Conservation (phyloP, 2,888 invertebrate species). For the Laothoe populi region DNA sequence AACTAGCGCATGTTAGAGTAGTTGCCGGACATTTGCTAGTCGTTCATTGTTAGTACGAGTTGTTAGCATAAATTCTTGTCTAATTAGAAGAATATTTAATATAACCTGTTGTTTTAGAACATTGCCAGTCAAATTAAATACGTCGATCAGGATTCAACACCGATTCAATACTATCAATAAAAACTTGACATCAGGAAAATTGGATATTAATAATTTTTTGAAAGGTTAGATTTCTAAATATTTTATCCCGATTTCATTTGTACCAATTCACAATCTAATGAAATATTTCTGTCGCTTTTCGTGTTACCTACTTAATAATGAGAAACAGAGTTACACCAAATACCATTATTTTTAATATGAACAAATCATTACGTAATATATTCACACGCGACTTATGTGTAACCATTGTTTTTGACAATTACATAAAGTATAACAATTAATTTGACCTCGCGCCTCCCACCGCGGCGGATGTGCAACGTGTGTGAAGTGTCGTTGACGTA, state of each 20-base stretch:
- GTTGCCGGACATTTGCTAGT: conserved; percentile 54
- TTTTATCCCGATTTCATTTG: background rate
- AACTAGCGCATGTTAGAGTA: conserved; percentile 71
- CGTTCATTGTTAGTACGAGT: too few relatives aligned
- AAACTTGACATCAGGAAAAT: too few relatives aligned
- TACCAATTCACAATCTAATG: background rate
- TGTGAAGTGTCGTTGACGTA: conserved; percentile 69
- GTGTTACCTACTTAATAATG: background rate
- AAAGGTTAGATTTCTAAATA: background rate
- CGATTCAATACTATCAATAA: too few relatives aligned
- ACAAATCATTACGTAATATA: conserved; percentile 56
- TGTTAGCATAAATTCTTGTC: conserved; percentile 49
- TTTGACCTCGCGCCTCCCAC: conserved; percentile 70
- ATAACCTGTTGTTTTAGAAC: background rate
- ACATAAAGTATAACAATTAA: conserved; percentile 76
- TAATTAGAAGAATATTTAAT: conserved; percentile 27
- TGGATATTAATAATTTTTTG: too few relatives aligned
- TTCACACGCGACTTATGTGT: conserved; percentile 67
- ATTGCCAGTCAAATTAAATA: background rate
- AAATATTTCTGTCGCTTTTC: background rate
- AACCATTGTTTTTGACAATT: conserved; percentile 66
- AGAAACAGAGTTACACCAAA: conserved; percentile 35
- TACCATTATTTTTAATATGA: conserved; percentile 45
- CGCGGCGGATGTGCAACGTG: conserved; percentile 63
- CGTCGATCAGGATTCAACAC: background rate